Evolutionary conservation across 2,888 invertebrate species (phyloP), one percentile per base, ranked within the genome.

Genomic region (Bombylius discolor): DNA sequence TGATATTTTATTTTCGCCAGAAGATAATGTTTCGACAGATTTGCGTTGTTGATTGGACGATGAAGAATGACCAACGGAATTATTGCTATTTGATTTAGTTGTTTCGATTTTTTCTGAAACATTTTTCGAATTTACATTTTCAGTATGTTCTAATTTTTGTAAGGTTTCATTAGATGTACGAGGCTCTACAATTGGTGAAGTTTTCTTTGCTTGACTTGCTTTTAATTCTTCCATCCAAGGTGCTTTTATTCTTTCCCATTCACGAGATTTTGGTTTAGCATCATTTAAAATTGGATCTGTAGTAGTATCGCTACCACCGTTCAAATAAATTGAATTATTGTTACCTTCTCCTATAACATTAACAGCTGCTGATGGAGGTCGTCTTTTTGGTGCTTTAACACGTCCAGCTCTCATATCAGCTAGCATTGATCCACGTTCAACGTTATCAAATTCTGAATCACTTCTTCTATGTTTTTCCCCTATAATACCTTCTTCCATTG

Each of bases 181-280:
- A 9, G 69, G 68, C 52, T 71, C 71, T 8, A 72, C 64, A 58
- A 57, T 70, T 33, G 74, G 73, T 48, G 72, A 69, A 23, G 63
- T 63, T 64, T 73, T 74, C 59, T 71, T 73, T 11, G 68, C 71
- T 70, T 89, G 89, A 66, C 84, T 87, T 61, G 86, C 78, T 67
- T 88, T 88, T 62, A 89, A 78, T 68, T 89, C 89, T 62, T 81
- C 85, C 79, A 89, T 84, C 88, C 88, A 89, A 0, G 89, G 88
- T 50, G 84, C 85, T 65, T 79, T 81, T 64, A 83, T 82, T 65
- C 83, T 85, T 70, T 83, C 84, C 83, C 84, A 84, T 64, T 84
- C 84, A 13, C 84, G 77, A 2, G 83, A 76, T 59, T 81, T 81
- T 0, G 83, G 83, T 63, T 80, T 83, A 12, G 79, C 79, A 61